Evolutionary conservation across 2,888 invertebrate species (phyloP).

Genomic region (Oligia strigilis): DNA sequence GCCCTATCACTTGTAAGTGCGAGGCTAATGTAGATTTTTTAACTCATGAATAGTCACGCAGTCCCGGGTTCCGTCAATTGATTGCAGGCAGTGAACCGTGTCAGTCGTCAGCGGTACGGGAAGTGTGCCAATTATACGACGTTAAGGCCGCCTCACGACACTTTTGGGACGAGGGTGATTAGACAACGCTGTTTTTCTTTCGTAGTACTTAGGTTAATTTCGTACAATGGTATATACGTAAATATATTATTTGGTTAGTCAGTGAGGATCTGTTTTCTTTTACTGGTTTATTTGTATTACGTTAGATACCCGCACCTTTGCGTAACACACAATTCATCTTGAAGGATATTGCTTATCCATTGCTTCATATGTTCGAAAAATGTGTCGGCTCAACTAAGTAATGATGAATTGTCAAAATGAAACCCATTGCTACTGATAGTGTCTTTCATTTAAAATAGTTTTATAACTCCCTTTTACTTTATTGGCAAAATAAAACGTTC

Average conservation of each 20-base stretch:
- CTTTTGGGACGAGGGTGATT: constrained; percentile 67
- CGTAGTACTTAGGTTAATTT: constrained; percentile 31
- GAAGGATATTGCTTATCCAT: background rate
- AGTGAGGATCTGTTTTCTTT: background rate
- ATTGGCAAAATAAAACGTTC: constrained; percentile 16
- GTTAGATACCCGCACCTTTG: background rate
- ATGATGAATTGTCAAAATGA: background rate
- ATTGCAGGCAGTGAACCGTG: constrained; percentile 69
- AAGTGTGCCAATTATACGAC: constrained; percentile 78
- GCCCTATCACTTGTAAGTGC: constrained; percentile 57
- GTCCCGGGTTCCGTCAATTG: constrained; percentile 71
- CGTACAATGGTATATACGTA: background rate
- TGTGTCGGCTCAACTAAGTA: background rate
- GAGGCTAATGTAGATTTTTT: constrained; percentile 63
- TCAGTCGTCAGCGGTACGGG: constrained; percentile 73
- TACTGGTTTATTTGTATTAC: background rate
- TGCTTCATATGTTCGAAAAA: background rate
- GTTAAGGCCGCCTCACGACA: constrained; percentile 68
- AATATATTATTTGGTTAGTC: constrained; percentile 7
- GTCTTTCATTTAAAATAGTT: background rate
- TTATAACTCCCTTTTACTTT: background rate
- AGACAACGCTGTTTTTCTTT: constrained; percentile 66
- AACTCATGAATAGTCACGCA: constrained; percentile 66
- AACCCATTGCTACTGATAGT: no score
- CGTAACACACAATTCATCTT: background rate